Conservation (phyloP, 2,888 invertebrate genomes). For the Scaptomyza polygonia region DNA sequence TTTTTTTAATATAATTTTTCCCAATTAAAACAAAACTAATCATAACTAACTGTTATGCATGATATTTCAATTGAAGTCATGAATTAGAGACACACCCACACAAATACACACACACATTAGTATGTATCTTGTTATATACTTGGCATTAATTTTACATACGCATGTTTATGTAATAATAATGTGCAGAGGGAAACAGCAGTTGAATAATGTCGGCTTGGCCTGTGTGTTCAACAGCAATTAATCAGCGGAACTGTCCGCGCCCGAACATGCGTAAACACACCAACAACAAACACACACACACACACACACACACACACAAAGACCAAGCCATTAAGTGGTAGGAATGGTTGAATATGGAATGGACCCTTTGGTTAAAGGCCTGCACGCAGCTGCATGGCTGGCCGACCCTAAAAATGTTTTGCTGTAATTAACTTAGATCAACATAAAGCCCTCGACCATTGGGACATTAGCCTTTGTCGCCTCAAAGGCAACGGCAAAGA, state of each 20-base stretch:
- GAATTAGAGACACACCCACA: not conserved
- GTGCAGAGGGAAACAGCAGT: slow-evolving; percentile 33
- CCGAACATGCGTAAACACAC: slow-evolving; percentile 74
- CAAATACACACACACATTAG: not conserved
- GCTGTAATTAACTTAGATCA: slow-evolving; percentile 80
- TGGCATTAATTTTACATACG: slow-evolving; percentile 13
- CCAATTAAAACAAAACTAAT: too few relatives aligned
- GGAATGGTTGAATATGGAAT: slow-evolving; percentile 22
- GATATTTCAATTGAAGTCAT: slow-evolving; percentile 20
- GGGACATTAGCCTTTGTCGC: slow-evolving; percentile 60
- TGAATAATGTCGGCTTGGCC: slow-evolving; percentile 60
- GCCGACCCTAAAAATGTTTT: slow-evolving; percentile 74
- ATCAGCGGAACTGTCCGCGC: slow-evolving; percentile 80
- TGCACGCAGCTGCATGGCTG: slow-evolving; percentile 48
- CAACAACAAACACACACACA: slow-evolving; percentile 14
- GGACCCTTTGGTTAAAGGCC: slow-evolving; percentile 44
- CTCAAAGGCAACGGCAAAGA: not conserved
- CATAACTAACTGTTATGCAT: not conserved
- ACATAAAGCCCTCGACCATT: slow-evolving; percentile 56
- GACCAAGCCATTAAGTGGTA: slow-evolving; percentile 32
- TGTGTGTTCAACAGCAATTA: slow-evolving; percentile 68
- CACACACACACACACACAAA: slow-evolving; percentile 16
- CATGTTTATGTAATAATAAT: slow-evolving; percentile 28
- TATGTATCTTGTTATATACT: not conserved
- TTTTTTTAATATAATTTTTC: too few relatives aligned